These are phyloP conservation scores for Vireo altiloquus DNA, from an alignment of 2,113 vertebrate genomes.

Conservation along the genomic window DNA sequence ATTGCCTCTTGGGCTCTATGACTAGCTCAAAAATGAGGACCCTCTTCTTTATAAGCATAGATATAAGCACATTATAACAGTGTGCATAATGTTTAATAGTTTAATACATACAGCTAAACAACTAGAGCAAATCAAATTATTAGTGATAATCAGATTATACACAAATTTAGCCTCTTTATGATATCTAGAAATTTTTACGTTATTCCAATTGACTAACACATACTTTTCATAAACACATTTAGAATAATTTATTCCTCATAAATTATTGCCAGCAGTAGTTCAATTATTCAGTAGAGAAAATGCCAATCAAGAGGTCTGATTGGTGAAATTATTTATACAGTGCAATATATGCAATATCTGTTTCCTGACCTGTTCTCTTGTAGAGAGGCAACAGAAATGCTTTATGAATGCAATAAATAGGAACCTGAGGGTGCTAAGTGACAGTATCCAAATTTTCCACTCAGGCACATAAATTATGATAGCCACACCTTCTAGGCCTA, in stretches of 20 bases:
- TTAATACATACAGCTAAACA: neutral
- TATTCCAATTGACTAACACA: neutral
- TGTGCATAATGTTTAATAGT: neutral
- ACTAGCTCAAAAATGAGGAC: conserved; percentile 10
- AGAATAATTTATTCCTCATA: neutral
- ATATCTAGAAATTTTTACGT: neutral
- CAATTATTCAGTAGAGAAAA: neutral
- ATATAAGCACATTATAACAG: neutral
- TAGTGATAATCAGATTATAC: neutral
- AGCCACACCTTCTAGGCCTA: neutral
- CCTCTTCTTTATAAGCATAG: conserved; percentile 3
- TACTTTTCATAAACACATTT: neutral
- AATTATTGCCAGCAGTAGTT: neutral
- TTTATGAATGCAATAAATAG: neutral
- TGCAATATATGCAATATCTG: neutral
- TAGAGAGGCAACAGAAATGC: neutral
- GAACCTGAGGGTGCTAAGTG: neutral
- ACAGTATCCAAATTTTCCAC: neutral
- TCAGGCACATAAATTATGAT: neutral
- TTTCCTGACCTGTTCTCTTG: neutral
- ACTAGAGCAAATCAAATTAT: neutral
- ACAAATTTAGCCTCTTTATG: neutral
- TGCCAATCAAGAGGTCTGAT: neutral
- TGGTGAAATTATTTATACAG: neutral
- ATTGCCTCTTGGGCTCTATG: conserved; percentile 27